Percentiles rank a stretch among this genome's conserved stretches.
phyloP scores from a whole-genome alignment of 2,113 vertebrate species.

The Lanius collurio region DNA sequence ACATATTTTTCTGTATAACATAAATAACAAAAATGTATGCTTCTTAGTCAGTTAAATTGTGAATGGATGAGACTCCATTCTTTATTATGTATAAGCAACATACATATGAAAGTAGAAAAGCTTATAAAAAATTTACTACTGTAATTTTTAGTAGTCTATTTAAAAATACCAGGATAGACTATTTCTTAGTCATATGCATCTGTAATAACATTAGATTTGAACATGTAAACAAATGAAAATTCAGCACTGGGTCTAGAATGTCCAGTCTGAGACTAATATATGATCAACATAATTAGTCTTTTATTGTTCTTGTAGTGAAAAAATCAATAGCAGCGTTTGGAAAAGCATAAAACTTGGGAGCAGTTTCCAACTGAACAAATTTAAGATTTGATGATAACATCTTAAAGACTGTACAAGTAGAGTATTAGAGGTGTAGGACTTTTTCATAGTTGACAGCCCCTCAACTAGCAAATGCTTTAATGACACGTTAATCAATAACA shows the following conservation, averaged over 20 bases:
- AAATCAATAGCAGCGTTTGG: constrained; percentile 8
- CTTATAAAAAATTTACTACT: neutral
- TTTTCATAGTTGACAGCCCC: neutral
- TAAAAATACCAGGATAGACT: constrained; percentile 20
- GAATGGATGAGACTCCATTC: neutral
- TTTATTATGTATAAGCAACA: neutral
- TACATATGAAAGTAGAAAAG: neutral
- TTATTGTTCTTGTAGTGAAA: constrained; percentile 58
- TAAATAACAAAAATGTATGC: neutral
- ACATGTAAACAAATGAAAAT: constrained; percentile 38
- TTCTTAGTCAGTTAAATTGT: neutral
- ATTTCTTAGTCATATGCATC: constrained; percentile 8
- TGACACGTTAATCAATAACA: neutral
- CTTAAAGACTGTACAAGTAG: neutral
- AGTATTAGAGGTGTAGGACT: neutral
- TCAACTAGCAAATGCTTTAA: neutral
- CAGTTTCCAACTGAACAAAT: constrained; percentile 39
- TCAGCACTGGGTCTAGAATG: constrained; percentile 15
- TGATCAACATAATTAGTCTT: constrained; percentile 42
- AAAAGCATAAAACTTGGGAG: constrained; percentile 35
- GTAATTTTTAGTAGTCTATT: neutral
- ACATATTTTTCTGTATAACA: neutral
- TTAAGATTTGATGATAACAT: neutral
- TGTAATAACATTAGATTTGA: constrained; percentile 31
- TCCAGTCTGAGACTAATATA: constrained; percentile 4